Base-by-base conservation (phyloP, 2,888 invertebrate species). In the Clunio marinus region DNA sequence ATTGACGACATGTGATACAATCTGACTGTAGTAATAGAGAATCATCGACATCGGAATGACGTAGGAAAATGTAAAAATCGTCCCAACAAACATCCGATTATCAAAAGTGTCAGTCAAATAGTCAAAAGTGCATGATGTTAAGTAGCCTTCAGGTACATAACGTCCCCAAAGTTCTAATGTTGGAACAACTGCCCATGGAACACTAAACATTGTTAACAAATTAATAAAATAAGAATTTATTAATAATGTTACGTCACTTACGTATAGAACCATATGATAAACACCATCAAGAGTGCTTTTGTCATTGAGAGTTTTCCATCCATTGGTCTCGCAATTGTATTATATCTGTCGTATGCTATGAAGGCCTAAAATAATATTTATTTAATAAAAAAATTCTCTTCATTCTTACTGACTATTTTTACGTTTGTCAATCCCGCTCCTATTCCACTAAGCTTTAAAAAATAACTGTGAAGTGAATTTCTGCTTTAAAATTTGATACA, bases 121-220 rank as follows among this genome's bases (percentile, higher is more conserved):
- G 77, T 93, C 93, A 72, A 93, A 91, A 1, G 86, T 81, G 76
- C 92, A 93, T 1, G 90, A 88, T 7, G 93, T 94, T 71, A 94
- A 80, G 75, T 88, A 93, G n/a, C 94, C 66, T 35, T 66, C 91
- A 76, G 93, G 92, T 46, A 88, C 91, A 76, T 83, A 93, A 75
- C 89, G 80, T n/a, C 92, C 91, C 93, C 93, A 95, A 37, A 91
- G 84, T 75, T 89, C 88, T 68, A 91, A 82, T 5, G 88, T 79
- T 0, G 94, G 94, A 74, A 93, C 80, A 35, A 91, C 76, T 1
- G 86, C 86, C 88, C 91, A 93, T 0, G 93, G 93, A n/a, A 88
- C 82, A 0, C 87, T 83, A 75, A 13, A n/a, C n/a, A n/a, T n/a
- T n/a, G n/a, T n/a, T 91, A 93, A 37, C 84, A 10, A 45, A 5